Evolutionary conservation across 2,113 vertebrate genomes (phyloP).

Genomic region (Pterocles burchelli): DNA sequence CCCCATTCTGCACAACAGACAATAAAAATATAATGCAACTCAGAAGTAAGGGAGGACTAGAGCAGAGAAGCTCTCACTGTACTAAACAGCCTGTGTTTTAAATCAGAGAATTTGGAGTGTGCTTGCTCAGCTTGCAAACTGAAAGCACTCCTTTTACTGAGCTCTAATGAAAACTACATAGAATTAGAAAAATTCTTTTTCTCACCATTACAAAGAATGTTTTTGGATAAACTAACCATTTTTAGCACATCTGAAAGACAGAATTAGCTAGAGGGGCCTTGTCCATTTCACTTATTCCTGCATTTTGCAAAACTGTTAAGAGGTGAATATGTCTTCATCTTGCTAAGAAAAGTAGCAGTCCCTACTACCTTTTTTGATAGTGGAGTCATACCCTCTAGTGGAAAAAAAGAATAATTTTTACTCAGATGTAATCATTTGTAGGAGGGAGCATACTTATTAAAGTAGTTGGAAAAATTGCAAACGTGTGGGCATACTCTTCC

Average conservation of each 20-base stretch:
- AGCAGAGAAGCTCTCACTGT: neutral
- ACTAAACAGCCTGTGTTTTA: neutral
- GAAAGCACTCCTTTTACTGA: neutral
- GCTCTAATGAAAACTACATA: neutral
- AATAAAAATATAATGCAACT: neutral
- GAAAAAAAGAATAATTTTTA: neutral
- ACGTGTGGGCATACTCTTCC: neutral
- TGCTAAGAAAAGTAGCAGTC: neutral
- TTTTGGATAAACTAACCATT: neutral
- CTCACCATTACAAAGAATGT: neutral
- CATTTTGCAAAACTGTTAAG: neutral
- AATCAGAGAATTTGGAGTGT: neutral
- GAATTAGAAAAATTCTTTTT: neutral
- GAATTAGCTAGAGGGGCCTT: neutral
- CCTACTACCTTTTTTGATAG: neutral
- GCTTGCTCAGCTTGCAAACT: neutral
- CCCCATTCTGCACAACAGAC: neutral
- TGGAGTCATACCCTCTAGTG: slow-evolving; percentile 60
- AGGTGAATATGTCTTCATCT: neutral
- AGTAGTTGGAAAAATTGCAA: neutral
- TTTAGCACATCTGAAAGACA: neutral
- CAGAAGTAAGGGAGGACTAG: neutral
- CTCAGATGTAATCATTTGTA: neutral
- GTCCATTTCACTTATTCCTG: neutral
- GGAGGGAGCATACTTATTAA: neutral